These are phyloP conservation scores for Ailurus styani DNA, from an alignment of 2,113 vertebrate genomes.

Conservation along the genomic window DNA sequence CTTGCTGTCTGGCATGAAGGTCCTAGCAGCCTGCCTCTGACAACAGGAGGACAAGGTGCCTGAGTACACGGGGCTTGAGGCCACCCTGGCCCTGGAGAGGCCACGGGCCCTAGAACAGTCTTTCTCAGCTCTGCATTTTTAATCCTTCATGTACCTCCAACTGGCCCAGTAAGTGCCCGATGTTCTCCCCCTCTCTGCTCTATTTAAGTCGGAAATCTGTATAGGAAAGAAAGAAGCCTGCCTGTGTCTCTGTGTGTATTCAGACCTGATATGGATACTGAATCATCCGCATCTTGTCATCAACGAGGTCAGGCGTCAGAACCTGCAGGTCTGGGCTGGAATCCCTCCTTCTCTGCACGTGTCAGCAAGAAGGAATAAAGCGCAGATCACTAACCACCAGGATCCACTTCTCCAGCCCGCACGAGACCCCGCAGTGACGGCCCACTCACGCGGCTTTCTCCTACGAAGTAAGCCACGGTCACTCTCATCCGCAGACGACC, in stretches of 20 bases:
- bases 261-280: neutral
- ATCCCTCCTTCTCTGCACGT: neutral
- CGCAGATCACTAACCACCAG: slow-evolving; percentile 13
- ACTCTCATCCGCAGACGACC: neutral
- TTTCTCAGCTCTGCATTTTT: neutral
- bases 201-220: neutral
- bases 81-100: no score
- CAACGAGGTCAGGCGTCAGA: neutral
- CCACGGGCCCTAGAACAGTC: neutral
- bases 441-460: neutral
- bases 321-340: neutral
- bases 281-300: no score
- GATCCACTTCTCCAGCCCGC: slow-evolving; percentile 33
- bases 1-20: neutral
- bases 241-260: fast-evolving
- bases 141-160: neutral
- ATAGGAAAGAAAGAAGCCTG: neutral
- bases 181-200: neutral
- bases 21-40: neutral
- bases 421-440: neutral
- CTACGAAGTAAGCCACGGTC: neutral
- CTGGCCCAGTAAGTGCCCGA: neutral
- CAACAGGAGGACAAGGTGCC: neutral
- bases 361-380: slow-evolving; percentile 46
- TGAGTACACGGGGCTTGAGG: no score